Evolutionary conservation across 2,888 invertebrate species (phyloP), one percentile per base, ranked within the genome.

Genomic region (Allygus modestus): DNA sequence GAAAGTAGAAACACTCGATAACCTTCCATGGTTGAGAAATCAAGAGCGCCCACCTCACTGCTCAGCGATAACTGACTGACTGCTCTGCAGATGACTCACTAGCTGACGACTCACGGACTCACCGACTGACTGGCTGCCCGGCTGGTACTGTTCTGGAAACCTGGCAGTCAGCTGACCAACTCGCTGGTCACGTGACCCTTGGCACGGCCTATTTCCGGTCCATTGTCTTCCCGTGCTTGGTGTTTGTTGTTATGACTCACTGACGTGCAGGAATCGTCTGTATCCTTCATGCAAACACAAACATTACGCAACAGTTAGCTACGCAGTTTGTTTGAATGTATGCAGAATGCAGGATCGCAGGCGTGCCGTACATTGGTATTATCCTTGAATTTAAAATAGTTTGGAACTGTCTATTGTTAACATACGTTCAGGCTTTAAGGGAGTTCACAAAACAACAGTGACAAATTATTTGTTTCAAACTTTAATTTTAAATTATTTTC

Each of bases 91-190:
- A 41, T 11, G n/a, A n/a, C 37, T 37, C 37, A 37, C 46, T 12
- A 12, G 12, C 15, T 46, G 46, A 11, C 12, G 46, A 46, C 15
- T 46, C 7, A n/a, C n/a, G 2, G 46, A 46, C 46, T 46, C 4
- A 4, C 1, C 46, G n/a, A 17, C 46, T 46, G 46, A 23, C 23
- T 58, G 4, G 12, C 58, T 37, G 37, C 4, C 37, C 9, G 37
- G 12, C n/a, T 5, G n/a, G 51, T 51, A 23, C 23, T 58, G 23
- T 1, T 20, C n/a, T 12, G 46, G 46, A 17, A 58, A n/a, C 51
- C 58, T 23, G 58, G 5, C 46, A 58, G 58, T 58, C 58, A 58
- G 58, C 58, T 58, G 58, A 58, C 20, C 23, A 58, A 11, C 9
- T n/a, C 5, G 5, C 9, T n/a, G 58, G 58, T 58, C 58, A 58